These are phyloP conservation scores for Hydrotaea diabolus DNA, from an alignment of 2,888 invertebrate genomes.

Conservation along the genomic window DNA sequence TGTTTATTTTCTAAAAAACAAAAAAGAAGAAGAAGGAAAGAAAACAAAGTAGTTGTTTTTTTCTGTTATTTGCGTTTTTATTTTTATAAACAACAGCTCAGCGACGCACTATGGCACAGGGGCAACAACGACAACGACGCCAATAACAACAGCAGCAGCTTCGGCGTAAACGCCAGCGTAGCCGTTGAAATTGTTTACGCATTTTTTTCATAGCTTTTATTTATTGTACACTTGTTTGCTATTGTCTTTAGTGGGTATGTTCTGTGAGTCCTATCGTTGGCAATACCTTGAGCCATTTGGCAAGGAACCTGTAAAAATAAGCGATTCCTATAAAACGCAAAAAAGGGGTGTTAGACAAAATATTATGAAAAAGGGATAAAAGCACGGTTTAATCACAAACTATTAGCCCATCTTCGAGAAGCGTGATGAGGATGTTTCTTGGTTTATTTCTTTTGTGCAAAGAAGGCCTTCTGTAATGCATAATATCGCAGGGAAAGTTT, in stretches of 20 bases:
- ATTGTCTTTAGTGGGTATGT: too few relatives aligned
- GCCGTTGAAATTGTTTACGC: slow-evolving; percentile 46
- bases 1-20: slow-evolving; percentile 48
- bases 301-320: too few relatives aligned
- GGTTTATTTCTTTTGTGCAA: too few relatives aligned
- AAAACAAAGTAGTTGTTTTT: slow-evolving; percentile 40
- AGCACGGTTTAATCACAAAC: too few relatives aligned
- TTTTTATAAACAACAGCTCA: slow-evolving; percentile 17
- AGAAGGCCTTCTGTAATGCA: too few relatives aligned
- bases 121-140: slow-evolving; percentile 10
- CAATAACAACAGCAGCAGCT: slow-evolving; percentile 18
- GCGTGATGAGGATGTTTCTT: too few relatives aligned
- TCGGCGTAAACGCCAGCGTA: background rate
- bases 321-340: too few relatives aligned
- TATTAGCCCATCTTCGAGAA: too few relatives aligned
- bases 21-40: background rate
- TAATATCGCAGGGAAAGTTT: too few relatives aligned
- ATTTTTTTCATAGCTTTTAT: slow-evolving; percentile 39
- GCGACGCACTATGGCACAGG: background rate
- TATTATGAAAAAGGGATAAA: too few relatives aligned
- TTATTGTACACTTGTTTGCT: background rate
- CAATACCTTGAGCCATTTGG: background rate
- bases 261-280: background rate
- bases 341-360: too few relatives aligned
- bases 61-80: slow-evolving; percentile 28